Evolutionary conservation across 1,140 invertebrate genomes (phyloP).

Genomic region (Zaprionus gabonicus): DNA sequence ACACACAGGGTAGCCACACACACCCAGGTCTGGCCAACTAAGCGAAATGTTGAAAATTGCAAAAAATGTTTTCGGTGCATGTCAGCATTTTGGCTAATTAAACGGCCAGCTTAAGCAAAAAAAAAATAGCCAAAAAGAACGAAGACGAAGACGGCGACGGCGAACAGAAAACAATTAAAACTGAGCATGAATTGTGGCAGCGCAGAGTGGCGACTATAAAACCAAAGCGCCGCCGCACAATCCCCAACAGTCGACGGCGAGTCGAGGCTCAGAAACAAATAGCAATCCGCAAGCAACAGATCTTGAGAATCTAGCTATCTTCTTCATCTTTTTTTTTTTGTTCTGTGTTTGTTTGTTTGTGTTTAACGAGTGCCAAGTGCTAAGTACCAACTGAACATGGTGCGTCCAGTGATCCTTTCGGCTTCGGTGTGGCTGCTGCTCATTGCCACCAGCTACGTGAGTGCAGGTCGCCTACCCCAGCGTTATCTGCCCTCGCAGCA

Average conservation of each 20-base stretch:
- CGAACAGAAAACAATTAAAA: conserved; percentile 76
- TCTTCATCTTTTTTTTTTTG: conserved; percentile 12
- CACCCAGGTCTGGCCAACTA: conserved; percentile 4
- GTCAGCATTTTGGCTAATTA: conserved; percentile 73
- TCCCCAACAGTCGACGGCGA: conserved; percentile 54
- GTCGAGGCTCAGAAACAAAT: background rate
- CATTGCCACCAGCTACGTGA: background rate
- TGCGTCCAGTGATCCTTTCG: conserved; percentile 38
- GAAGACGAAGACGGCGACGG: conserved; percentile 32
- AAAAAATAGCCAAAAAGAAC: conserved; percentile 19
- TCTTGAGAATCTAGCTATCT: background rate
- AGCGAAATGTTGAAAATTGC: conserved; percentile 49
- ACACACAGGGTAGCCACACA: background rate
- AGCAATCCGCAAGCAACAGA: background rate
- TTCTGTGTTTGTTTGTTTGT: conserved; percentile 23
- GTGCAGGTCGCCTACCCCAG: conserved; percentile 51
- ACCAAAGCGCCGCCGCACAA: conserved; percentile 42
- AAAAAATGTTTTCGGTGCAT: conserved; percentile 56
- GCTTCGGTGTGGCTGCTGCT: background rate
- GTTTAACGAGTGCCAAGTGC: conserved; percentile 11
- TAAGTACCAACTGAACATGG: conserved; percentile 36
- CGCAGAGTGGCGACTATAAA: conserved; percentile 60
- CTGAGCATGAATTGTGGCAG: conserved; percentile 47
- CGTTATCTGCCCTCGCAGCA: conserved; percentile 72
- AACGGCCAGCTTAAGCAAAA: conserved; percentile 47